These are phyloP conservation scores for Suillia variegata DNA, from an alignment of 2,888 invertebrate genomes.

Conservation along the genomic window DNA sequence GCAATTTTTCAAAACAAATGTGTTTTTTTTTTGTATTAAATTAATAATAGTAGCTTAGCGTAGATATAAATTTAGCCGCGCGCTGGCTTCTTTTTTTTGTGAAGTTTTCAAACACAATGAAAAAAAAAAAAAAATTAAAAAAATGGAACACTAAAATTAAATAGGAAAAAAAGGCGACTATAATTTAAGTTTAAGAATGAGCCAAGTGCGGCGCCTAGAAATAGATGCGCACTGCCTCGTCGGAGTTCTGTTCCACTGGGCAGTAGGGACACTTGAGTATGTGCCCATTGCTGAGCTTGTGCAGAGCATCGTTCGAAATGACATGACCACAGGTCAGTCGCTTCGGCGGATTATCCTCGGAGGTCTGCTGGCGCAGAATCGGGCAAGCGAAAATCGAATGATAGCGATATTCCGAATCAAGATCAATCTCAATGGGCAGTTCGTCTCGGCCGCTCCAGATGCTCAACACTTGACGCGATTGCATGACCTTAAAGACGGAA, in stretches of 20 bases:
- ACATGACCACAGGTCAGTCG: conserved; percentile 96
- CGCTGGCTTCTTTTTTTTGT: no score
- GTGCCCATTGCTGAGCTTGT: conserved; percentile 89
- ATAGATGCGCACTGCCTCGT: conserved; percentile 89
- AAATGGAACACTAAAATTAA: no score
- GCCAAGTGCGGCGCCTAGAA: conserved; percentile 69
- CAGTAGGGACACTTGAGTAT: conserved; percentile 99
- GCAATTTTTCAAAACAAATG: no score
- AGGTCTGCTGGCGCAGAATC: conserved; percentile 94
- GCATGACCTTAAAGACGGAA: conserved; percentile 72
- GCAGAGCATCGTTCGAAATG: conserved; percentile 94
- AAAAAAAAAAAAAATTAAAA: no score
- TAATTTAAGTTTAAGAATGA: no score
- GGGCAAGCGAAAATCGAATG: conserved; percentile 99
- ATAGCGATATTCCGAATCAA: conserved; percentile 87
- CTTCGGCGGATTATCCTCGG: conserved; percentile 97
- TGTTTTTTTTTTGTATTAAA: no score
- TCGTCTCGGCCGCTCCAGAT: conserved; percentile 97
- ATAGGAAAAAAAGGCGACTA: no score
- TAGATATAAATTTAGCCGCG: no score
- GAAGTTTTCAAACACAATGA: no score
- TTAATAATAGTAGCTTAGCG: no score
- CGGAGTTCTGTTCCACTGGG: conserved; percentile 92
- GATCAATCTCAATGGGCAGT: conserved; percentile 95
- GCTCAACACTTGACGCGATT: conserved; percentile 84